A percentile compares a stretch with the other conserved stretches of the same genome.
Conservation (phyloP, 2,113 vertebrate species). For the Charina bottae region DNA sequence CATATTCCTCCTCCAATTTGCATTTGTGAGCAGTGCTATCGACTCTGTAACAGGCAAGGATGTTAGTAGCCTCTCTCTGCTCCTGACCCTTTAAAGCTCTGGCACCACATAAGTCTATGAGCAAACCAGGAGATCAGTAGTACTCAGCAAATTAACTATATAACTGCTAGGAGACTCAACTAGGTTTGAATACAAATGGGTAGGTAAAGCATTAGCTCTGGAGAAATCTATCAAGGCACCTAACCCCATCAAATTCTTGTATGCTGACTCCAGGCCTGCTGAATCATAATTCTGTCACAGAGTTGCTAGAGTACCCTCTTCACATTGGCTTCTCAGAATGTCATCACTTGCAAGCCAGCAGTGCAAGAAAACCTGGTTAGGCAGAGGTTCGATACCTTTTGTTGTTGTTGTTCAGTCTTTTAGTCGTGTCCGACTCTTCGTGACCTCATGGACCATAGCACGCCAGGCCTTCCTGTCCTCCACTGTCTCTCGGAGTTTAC, state of each 20-base stretch:
- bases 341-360: neutral
- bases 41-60: neutral
- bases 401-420: too few species aligned
- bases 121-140: neutral
- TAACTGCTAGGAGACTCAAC: neutral
- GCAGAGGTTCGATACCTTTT: neutral
- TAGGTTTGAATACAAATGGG: neutral
- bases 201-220: neutral
- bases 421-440: too few species aligned
- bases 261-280: neutral
- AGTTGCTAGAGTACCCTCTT: neutral
- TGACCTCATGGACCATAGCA: too few species aligned
- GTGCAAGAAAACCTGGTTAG: neutral
- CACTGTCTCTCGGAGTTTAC: too few species aligned
- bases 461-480: too few species aligned
- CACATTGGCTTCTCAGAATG: neutral
- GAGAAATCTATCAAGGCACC: neutral
- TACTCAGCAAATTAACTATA: neutral
- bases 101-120: neutral
- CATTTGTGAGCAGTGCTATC: neutral
- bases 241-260: neutral
- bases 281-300: neutral
- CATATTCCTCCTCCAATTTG: neutral
- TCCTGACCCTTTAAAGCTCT: neutral
- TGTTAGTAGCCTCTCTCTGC: neutral